Conservation (phyloP, 1,140 invertebrate species). For the Acromyrmex charruanus region DNA sequence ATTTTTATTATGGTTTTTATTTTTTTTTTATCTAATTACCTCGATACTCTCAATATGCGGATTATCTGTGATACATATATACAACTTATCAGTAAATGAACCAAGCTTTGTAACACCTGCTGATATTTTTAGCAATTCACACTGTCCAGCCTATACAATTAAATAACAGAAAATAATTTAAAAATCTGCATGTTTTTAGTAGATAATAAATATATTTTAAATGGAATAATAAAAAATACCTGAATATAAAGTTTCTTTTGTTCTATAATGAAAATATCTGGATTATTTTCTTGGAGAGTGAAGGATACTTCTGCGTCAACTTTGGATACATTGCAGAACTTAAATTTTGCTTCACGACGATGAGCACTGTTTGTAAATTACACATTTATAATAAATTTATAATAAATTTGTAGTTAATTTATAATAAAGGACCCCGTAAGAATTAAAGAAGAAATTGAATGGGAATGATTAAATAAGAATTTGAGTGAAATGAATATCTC, state of each 20-base stretch:
- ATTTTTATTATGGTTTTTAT: too few relatives aligned
- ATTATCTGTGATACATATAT: conserved; percentile 77
- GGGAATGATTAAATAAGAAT: too few relatives aligned
- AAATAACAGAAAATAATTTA: conserved; percentile 19
- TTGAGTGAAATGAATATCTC: too few relatives aligned
- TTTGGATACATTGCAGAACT: conserved; percentile 77
- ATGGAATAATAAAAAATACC: conserved; percentile 49
- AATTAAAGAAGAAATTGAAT: too few relatives aligned
- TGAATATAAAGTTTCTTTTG: conserved; percentile 64
- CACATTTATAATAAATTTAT: neutral
- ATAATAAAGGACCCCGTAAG: too few relatives aligned
- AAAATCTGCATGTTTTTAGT: neutral
- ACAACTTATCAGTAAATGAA: conserved; percentile 61
- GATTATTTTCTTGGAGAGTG: conserved; percentile 61
- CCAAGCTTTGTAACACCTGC: conserved; percentile 71
- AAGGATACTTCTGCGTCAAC: conserved; percentile 71
- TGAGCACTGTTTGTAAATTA: conserved; percentile 67
- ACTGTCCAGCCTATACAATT: conserved; percentile 36
- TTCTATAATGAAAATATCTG: conserved; percentile 68
- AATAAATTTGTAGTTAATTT: too few relatives aligned
- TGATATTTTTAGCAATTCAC: conserved; percentile 67
- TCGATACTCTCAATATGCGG: conserved; percentile 71
- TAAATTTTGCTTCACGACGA: conserved; percentile 68
- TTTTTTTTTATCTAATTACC: conserved; percentile 59
- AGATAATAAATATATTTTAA: neutral